A percentile compares a stretch with the other conserved stretches of the same genome.
Evolutionary conservation across 2,797 vertebrate genomes (phyloP).

Genomic region (Pterois miles): DNA sequence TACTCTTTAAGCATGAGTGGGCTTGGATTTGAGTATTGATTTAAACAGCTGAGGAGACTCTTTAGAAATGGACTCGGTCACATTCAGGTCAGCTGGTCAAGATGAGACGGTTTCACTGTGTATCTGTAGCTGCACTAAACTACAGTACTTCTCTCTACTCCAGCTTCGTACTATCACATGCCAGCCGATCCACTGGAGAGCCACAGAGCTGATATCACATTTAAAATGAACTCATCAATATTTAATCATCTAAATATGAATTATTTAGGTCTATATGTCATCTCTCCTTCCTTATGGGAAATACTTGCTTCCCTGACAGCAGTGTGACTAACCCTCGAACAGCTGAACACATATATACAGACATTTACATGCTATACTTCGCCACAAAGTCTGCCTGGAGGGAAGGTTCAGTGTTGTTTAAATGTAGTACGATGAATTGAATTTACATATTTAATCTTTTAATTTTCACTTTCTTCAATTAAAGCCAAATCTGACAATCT

Average conservation of each 20-base stretch:
- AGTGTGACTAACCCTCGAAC: background rate
- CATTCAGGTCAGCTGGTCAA: background rate
- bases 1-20: background rate
- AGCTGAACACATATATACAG: background rate
- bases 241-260: constrained; percentile 29
- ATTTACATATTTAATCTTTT: constrained; percentile 5
- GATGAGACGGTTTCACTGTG: background rate
- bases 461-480: background rate
- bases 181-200: background rate
- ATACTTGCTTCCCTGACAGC: constrained; percentile 8
- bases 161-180: background rate
- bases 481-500: background rate
- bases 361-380: background rate
- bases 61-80: background rate
- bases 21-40: background rate
- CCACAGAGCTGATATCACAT: constrained; percentile 1
- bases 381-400: background rate
- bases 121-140: background rate
- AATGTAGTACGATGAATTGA: background rate
- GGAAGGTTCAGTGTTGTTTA: background rate
- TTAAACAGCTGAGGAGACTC: background rate
- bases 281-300: constrained; percentile 6
- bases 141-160: background rate
- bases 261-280: constrained; percentile 42
- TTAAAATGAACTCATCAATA: constrained; percentile 40